Evolutionary conservation across 2,888 invertebrate species (phyloP).

Genomic region (Spisula solida): DNA sequence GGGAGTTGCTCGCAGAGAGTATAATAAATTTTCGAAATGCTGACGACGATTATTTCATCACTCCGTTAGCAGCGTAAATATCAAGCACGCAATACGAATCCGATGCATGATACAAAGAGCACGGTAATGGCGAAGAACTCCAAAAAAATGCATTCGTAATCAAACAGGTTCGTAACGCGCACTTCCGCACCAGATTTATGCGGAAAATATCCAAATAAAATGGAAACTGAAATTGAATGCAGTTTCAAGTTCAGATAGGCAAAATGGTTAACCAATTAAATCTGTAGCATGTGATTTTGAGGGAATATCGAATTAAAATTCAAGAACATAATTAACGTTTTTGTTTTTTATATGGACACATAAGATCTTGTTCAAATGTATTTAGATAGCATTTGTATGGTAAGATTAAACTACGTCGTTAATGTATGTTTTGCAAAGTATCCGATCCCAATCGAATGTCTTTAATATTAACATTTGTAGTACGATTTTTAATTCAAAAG

Average conservation of each 20-base stretch:
- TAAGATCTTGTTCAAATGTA: background rate
- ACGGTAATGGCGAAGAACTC: background rate
- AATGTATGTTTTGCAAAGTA: too few species aligned
- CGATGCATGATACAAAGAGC: background rate
- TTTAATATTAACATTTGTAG: too few species aligned
- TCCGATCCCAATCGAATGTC: too few species aligned
- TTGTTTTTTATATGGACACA: background rate
- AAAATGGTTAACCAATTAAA: background rate
- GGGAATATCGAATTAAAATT: background rate
- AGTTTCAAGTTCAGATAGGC: background rate
- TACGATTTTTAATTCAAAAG: too few species aligned
- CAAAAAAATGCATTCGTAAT: background rate
- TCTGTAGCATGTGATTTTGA: background rate
- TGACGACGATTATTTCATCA: too few species aligned
- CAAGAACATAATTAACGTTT: background rate
- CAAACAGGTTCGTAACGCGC: background rate
- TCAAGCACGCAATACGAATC: background rate
- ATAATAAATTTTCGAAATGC: too few species aligned
- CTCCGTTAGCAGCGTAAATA: too few species aligned
- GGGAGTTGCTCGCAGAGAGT: too few species aligned
- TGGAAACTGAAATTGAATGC: background rate
- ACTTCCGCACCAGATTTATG: background rate
- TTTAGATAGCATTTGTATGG: background rate
- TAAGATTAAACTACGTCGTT: too few species aligned
- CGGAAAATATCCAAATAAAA: background rate